Evolutionary conservation across 2,113 vertebrate genomes (phyloP), one percentile per base, ranked within the genome.

Genomic region (Oophaga pumilio): DNA sequence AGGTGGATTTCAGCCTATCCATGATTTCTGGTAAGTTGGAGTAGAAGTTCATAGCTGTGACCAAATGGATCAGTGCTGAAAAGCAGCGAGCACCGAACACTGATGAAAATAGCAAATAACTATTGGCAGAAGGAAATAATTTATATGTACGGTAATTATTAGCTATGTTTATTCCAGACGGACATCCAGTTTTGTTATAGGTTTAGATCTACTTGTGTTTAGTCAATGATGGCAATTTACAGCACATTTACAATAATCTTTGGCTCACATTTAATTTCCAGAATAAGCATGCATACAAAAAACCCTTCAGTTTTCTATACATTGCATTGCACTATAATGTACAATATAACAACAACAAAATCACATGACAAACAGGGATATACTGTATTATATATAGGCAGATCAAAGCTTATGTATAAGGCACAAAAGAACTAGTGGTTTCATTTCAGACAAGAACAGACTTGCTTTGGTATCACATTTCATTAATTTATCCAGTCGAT

Each of bases 401-500:
- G n/a, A n/a, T n/a, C 2, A 82, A 87, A 83, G 14, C 24, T 76
- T 83, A 76, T 43, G 53, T 62, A 62, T 76, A 87, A 87, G 79
- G 86, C 86, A 87, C 86, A 82, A 49, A 87, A 78, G 24, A 14
- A 57, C 24, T 87, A 82, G 86, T 83, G 86, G 79, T 87, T 87
- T 66, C 9, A 78, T 33, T 56, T 80, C 49, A 71, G 59, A 56
- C 60, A 77, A 76, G 49, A 24, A 57, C 33, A 2, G 12, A 76
- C 26, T 6, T 20, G 8, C 20, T 83, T 68, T 59, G 50, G 52
- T 14, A 49, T 57, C 12, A 26, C 24, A 80, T 52, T 69, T 86
- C 62, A 80, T 79, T 66, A 26, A 28, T 59, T 81, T 68, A 28
- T 62, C 56, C 52, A 62, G 14, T n/a, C 62, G 0, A 43, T 13